Percentiles rank a stretch among this genome's conserved stretches.
Evolutionary conservation across 2,797 vertebrate species (phyloP).

Genomic region (Dendrocincla fuliginosa): DNA sequence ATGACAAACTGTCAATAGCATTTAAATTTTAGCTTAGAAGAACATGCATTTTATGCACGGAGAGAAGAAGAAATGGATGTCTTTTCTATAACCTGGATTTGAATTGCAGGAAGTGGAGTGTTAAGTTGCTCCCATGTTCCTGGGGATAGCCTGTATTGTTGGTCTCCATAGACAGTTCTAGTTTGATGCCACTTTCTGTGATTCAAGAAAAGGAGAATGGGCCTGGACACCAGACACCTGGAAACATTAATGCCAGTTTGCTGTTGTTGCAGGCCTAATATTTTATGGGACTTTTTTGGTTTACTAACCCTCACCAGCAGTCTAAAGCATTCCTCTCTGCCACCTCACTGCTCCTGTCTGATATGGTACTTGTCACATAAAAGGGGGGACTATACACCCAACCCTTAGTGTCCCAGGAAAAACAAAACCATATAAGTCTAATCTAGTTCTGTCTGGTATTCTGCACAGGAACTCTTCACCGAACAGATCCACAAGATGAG

Average conservation of each 20-base stretch:
- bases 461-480: no score
- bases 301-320: background rate
- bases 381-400: no score
- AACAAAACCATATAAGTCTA: no score
- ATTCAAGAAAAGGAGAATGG: background rate
- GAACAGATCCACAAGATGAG: no score
- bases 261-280: background rate
- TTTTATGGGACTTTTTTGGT: background rate
- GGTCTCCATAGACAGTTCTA: background rate
- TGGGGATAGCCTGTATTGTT: accelerated
- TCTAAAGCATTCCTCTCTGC: background rate
- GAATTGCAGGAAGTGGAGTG: background rate
- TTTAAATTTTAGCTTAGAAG: background rate
- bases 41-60: background rate
- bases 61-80: background rate
- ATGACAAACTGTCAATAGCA: background rate
- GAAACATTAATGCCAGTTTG: background rate
- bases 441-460: no score
- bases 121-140: background rate
- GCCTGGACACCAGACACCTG: background rate
- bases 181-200: background rate
- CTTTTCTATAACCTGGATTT: background rate
- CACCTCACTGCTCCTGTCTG: background rate
- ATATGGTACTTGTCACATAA: no score
- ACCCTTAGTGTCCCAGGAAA: no score